A percentile compares a stretch with the other conserved stretches of the same genome.
These are phyloP conservation scores for Tenthredo amoena DNA, from an alignment of 2,888 invertebrate genomes.

Conservation along the genomic window DNA sequence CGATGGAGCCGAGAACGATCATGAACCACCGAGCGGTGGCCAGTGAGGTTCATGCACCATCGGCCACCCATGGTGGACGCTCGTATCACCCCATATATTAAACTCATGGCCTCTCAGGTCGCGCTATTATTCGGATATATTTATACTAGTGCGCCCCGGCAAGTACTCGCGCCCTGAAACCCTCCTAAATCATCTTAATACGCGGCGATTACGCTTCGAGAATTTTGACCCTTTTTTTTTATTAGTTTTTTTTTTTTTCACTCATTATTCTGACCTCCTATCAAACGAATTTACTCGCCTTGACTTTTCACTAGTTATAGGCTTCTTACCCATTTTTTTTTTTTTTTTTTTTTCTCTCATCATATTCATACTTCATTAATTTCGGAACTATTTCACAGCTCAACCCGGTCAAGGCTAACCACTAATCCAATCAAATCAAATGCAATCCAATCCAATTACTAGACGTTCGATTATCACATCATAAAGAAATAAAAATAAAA, in stretches of 20 bases:
- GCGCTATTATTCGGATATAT: slow-evolving; percentile 73
- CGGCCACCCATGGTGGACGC: slow-evolving; percentile 71
- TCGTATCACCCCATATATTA: slow-evolving; percentile 73
- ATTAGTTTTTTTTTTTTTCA: not conserved
- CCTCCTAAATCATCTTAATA: slow-evolving; percentile 74
- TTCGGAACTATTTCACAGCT: not conserved
- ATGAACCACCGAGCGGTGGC: not conserved
- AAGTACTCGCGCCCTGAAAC: slow-evolving; percentile 54
- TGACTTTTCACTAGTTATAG: not conserved
- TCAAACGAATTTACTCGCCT: not conserved
- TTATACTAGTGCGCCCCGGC: slow-evolving; percentile 68
- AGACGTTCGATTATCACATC: not conserved
- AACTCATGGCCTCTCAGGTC: slow-evolving; percentile 63
- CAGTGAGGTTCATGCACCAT: not conserved
- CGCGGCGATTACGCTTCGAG: slow-evolving; percentile 64
- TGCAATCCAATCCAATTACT: too few species aligned
- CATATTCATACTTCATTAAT: not conserved
- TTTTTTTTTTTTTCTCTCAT: not conserved
- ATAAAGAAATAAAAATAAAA: not conserved
- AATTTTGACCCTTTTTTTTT: not conserved
- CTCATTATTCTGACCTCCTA: not conserved
- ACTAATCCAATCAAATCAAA: too few species aligned
- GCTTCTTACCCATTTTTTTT: not conserved
- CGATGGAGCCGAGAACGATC: not conserved
- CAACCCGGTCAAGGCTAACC: too few species aligned